Conservation (phyloP, 2,113 vertebrate genomes). For the Limanda limanda region DNA sequence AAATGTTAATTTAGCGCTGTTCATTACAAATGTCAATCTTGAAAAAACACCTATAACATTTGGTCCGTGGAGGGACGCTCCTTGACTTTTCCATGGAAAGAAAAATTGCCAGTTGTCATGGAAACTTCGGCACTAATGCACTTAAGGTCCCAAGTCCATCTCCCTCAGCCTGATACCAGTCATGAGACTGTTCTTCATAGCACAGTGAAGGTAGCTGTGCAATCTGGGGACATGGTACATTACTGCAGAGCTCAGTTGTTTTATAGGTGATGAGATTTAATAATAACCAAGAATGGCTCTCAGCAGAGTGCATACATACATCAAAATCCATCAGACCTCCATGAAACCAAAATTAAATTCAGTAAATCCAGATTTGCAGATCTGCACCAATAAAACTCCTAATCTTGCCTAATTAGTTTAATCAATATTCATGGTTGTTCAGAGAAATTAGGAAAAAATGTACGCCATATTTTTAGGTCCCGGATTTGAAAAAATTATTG, state of each 20-base stretch:
- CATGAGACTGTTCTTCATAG: constrained; percentile 29
- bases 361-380: background rate
- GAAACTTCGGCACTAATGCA: constrained; percentile 15
- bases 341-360: background rate
- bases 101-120: background rate
- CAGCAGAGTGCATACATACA: no score
- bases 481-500: no score
- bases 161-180: constrained; percentile 42
- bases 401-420: no score
- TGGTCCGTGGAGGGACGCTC: no score
- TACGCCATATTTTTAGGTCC: no score
- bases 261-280: background rate
- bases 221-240: background rate
- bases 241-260: background rate
- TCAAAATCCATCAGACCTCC: no score
- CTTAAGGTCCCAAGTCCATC: constrained; percentile 41
- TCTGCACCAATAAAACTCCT: no score
- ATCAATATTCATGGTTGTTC: no score
- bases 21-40: no score
- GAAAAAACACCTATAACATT: background rate
- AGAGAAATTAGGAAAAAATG: no score
- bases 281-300: background rate
- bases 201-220: background rate
- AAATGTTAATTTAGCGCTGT: background rate
- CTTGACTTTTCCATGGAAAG: background rate